These are phyloP conservation scores for Megalurothrips usitatus DNA, from an alignment of 2,888 invertebrate species.

Conservation along the genomic window DNA sequence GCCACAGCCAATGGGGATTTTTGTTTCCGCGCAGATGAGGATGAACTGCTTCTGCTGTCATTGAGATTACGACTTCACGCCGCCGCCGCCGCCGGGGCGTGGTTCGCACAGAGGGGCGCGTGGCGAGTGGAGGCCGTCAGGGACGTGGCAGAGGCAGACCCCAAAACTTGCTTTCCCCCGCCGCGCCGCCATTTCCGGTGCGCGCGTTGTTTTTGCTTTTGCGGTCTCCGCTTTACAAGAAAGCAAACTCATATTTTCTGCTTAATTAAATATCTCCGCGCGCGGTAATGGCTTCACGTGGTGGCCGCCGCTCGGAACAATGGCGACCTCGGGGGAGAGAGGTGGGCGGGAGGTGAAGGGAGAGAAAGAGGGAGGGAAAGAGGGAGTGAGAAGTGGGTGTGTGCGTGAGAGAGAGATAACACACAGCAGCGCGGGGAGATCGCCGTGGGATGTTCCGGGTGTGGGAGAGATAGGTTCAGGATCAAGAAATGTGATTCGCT, in stretches of 20 bases:
- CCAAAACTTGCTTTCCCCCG: background rate
- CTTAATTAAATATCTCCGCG: slow-evolving; percentile 6
- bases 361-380: background rate
- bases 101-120: background rate
- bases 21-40: no score
- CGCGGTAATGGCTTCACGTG: background rate
- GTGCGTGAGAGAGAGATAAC: no score
- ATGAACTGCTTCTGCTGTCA: no score
- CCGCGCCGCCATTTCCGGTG: background rate
- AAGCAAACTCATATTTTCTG: background rate
- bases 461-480: background rate
- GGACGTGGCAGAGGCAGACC: no score
- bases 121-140: background rate
- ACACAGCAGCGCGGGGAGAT: no score
- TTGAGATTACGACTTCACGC: no score
- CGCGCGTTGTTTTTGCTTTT: background rate
- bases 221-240: slow-evolving; percentile 1
- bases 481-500: background rate
- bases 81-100: background rate
- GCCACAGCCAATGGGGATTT: no score
- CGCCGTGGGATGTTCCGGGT: no score
- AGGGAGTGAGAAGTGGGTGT: no score
- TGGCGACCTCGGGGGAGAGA: background rate
- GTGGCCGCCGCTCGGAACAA: background rate
- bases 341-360: no score